Conservation (phyloP, 2,113 vertebrate genomes). For the Dasyprocta punctata region DNA sequence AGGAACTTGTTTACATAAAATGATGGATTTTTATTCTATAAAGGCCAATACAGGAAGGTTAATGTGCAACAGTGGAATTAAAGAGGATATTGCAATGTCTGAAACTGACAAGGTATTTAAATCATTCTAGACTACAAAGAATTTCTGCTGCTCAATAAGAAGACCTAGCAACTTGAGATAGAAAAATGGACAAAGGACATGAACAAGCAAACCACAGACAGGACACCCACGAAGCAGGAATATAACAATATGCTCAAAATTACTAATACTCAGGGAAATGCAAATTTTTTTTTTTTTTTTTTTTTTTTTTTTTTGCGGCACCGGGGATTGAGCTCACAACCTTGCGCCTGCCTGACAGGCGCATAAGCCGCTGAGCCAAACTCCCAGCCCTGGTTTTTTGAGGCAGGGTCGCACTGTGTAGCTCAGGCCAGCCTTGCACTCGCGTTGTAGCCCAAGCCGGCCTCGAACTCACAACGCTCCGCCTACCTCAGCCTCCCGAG, state of each 20-base stretch:
- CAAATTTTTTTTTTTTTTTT: too few species aligned
- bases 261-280: not conserved
- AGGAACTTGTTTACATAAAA: not conserved
- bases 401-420: too few species aligned
- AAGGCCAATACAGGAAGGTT: not conserved
- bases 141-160: not conserved
- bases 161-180: not conserved
- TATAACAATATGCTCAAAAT: not conserved
- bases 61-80: not conserved
- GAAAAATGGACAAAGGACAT: not conserved
- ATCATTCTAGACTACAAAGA: not conserved
- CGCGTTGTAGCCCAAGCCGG: too few species aligned
- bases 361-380: too few species aligned
- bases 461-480: too few species aligned
- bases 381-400: too few species aligned
- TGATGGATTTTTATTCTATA: not conserved
- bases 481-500: too few species aligned
- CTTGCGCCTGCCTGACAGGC: too few species aligned
- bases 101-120: not conserved
- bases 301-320: too few species aligned
- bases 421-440: too few species aligned
- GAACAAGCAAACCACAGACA: not conserved
- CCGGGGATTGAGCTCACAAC: too few species aligned
- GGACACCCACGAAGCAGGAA: not conserved
- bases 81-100: not conserved